These are phyloP conservation scores for Luperina testacea DNA, from an alignment of 2,888 invertebrate species.

Conservation along the genomic window DNA sequence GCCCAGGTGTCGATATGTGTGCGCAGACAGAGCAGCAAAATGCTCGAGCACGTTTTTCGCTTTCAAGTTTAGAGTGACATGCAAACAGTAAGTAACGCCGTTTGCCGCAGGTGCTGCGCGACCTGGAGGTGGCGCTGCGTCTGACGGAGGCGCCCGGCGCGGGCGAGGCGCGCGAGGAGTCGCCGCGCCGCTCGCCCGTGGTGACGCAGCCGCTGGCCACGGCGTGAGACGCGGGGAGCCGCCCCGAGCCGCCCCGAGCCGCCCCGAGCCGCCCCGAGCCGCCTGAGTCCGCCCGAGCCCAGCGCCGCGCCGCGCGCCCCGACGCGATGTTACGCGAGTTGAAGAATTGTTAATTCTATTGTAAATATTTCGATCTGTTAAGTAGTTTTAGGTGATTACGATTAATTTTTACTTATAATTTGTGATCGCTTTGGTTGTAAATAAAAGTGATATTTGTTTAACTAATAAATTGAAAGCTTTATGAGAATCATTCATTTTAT, in stretches of 20 bases:
- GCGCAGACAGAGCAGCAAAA: neutral
- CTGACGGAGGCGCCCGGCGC: constrained; percentile 88
- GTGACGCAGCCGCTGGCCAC: constrained; percentile 87
- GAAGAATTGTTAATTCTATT: constrained; percentile 87
- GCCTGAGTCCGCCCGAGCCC: constrained; percentile 82
- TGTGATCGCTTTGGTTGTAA: constrained; percentile 90
- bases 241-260: constrained; percentile 60
- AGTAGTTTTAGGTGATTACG: constrained; percentile 89
- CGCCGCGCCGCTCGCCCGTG: constrained; percentile 88
- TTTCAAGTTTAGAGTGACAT: neutral
- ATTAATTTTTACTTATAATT: constrained; percentile 87
- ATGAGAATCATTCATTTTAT: constrained; percentile 64
- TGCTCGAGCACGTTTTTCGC: neutral
- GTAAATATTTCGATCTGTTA: constrained; percentile 89
- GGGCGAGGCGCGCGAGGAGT: constrained; percentile 89
- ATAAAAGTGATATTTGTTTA: constrained; percentile 90
- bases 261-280: constrained; percentile 62
- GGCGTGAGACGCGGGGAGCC: constrained; percentile 79
- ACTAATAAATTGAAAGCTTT: constrained; percentile 89
- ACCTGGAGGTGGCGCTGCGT: constrained; percentile 95
- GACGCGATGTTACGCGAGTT: constrained; percentile 71
- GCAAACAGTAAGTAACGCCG: neutral
- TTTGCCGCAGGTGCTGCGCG: constrained; percentile 92
- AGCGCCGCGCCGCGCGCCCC: constrained; percentile 82
- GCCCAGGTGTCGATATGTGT: neutral